Base-by-base conservation (phyloP, 2,888 invertebrate species). In the Acanthopleura granulata region DNA sequence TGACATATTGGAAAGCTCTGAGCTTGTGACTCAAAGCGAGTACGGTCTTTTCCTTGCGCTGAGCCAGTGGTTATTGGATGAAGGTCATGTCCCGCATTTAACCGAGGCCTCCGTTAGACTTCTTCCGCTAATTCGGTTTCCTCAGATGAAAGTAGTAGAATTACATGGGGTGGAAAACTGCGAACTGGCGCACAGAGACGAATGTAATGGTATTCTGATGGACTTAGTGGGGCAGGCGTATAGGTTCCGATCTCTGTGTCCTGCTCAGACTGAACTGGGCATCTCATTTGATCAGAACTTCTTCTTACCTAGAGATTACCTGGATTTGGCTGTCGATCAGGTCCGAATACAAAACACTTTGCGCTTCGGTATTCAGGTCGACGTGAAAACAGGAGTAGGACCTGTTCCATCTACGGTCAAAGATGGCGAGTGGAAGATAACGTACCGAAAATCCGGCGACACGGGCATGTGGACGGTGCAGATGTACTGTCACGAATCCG, bases 401-500 rank as follows among this genome's bases (percentile, higher is more conserved):
- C 88, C 90, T 0, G 89, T 90, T 6, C 90, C 90, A 0, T 84
- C 84, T 4, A 85, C 86, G 50, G 75, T 76, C 16, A 79, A 85
- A 0, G 89, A 87, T 49, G 90, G 88, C 0, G 90, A 90, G 72
- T 90, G 90, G 90, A 90, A 90, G 79, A 87, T 90, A 50, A 90
- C 88, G 1, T 90, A 90, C 82, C 80, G 89, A 49, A 90, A 89
- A 75, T 80, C 85, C 22, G 84, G 84, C 62, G 87, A 85, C 51
- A 72, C 72, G 40, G 87, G 89, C 57, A 77, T 77, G 61, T 89
- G 89, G 89, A 84, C 83, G 0, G 77, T 90, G 51, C 88, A 88
- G 82, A 80, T 90, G n/a, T 89, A 87, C 79, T 88, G 89, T 76
- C 88, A 89, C 57, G 90, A 90, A 49, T 86, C 89, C 0, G 89